Evolutionary conservation across 35 echinoderm and acorn worm genomes (phyloP).

Genomic region (Ophiothrix spiculata): DNA sequence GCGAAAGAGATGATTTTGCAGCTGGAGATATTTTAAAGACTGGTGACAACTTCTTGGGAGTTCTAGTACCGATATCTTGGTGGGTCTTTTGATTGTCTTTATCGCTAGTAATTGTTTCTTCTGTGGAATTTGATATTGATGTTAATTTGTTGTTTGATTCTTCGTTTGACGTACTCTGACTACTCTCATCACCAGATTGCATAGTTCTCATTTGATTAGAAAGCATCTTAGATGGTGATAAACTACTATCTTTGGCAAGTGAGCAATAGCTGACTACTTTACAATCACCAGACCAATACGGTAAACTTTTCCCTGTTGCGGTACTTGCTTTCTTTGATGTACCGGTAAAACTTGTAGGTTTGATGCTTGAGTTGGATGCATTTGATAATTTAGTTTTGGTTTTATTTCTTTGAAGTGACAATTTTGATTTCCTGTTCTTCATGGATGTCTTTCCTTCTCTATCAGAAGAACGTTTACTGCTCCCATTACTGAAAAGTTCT

Average conservation of each 20-base stretch:
- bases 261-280: background rate
- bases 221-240: no score
- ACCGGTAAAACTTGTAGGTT: background rate
- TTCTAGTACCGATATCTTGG: no score
- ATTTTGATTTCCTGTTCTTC: background rate
- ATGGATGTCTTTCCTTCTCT: background rate
- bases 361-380: background rate
- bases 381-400: background rate
- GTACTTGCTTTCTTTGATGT: background rate
- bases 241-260: background rate
- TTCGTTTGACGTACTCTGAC: no score
- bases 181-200: no score
- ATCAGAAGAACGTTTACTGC: background rate
- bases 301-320: background rate
- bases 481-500: slow-evolving; percentile 23
- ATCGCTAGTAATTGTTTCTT: no score
- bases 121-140: no score
- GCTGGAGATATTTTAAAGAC: no score
- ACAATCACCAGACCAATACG: background rate
- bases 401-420: background rate
- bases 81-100: no score
- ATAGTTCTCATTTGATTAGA: no score
- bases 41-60: no score
- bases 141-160: no score
- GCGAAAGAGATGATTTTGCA: no score